Evolutionary conservation across 2,113 vertebrate genomes (phyloP).

Genomic region (Fregetta grallaria): DNA sequence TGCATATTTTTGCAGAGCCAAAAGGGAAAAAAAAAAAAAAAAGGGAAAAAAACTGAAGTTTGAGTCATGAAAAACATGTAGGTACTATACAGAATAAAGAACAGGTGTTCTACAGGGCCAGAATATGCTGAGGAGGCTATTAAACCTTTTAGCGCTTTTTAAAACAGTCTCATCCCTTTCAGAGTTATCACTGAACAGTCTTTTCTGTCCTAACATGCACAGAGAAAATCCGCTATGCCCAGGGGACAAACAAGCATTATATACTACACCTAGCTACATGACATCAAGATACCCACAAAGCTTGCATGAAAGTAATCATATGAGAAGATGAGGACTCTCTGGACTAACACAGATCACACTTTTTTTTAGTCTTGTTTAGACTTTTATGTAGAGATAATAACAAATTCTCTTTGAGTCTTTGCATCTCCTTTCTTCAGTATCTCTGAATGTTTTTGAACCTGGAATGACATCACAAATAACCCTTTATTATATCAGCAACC

Average conservation of each 20-base stretch:
- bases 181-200: not conserved
- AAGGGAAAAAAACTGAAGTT: not conserved
- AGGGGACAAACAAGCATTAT: not conserved
- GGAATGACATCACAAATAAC: not conserved
- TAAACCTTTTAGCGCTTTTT: not conserved
- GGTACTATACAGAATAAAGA: not conserved
- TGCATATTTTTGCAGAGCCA: not conserved
- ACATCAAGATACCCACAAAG: not conserved
- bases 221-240: not conserved
- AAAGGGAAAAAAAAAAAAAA: not conserved
- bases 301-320: not conserved
- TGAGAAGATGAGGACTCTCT: not conserved
- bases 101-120: not conserved
- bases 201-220: not conserved
- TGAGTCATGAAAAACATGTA: not conserved
- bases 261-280: not conserved
- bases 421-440: not conserved
- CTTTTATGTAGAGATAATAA: not conserved
- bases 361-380: not conserved
- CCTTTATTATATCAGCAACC: not conserved
- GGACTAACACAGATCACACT: not conserved
- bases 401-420: not conserved
- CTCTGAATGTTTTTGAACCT: not conserved
- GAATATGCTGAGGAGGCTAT: not conserved
- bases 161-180: not conserved